phyloP scores from a whole-genome alignment of 1,140 invertebrate species.

The Gyrodactylus salaris region DNA sequence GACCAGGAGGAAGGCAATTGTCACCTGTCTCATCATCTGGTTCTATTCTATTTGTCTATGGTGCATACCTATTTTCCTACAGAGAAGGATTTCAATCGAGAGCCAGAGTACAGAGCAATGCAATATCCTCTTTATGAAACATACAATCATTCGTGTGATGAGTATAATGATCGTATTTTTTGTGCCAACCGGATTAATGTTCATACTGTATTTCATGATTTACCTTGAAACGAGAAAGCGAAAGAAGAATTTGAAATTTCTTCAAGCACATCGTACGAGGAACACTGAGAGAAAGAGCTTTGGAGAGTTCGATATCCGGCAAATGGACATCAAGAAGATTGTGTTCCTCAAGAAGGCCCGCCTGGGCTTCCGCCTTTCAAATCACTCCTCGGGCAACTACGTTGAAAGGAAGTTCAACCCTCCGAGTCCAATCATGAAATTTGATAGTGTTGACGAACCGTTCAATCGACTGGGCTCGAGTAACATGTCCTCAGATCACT shows the following conservation, averaged over 20 bases:
- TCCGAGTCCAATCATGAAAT: background rate
- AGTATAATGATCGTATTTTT: slow-evolving; percentile 60
- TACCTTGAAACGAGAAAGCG: slow-evolving; percentile 56
- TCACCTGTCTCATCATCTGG: slow-evolving; percentile 83
- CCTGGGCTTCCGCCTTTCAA: background rate
- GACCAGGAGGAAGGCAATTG: slow-evolving; percentile 45
- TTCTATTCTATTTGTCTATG: slow-evolving; percentile 62
- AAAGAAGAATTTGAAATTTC: slow-evolving; percentile 58
- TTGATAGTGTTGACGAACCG: background rate
- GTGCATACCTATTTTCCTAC: slow-evolving; percentile 36
- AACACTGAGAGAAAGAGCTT: background rate
- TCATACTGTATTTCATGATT: slow-evolving; percentile 22
- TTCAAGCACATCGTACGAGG: slow-evolving; percentile 34
- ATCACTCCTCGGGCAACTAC: too few relatives aligned
- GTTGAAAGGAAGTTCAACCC: background rate
- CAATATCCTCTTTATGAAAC: slow-evolving; percentile 72
- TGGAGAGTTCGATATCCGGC: background rate
- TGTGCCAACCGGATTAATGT: slow-evolving; percentile 55
- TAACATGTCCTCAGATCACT: background rate
- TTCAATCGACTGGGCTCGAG: background rate
- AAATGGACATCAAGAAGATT: background rate
- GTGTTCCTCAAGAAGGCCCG: background rate
- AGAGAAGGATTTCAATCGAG: slow-evolving; percentile 33
- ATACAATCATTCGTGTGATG: slow-evolving; percentile 69
- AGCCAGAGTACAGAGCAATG: slow-evolving; percentile 52